Evolutionary conservation across 2,797 vertebrate genomes (phyloP).

Genomic region (Neopelma chrysocephalum): DNA sequence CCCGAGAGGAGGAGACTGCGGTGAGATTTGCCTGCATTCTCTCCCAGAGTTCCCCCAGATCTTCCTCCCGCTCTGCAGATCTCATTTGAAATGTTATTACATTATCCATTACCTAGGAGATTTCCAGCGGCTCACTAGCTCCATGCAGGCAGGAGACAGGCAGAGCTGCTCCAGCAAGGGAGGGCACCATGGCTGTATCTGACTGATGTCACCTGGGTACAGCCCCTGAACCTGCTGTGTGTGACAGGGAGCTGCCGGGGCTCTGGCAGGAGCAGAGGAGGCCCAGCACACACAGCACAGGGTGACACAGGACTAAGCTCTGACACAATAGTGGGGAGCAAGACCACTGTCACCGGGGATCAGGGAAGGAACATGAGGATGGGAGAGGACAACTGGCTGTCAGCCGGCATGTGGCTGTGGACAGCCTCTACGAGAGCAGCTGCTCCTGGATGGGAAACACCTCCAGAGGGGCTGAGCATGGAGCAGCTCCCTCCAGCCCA

Average conservation of each 20-base stretch:
- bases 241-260: background rate
- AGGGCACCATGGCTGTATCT: background rate
- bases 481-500: background rate
- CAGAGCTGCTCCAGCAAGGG: background rate
- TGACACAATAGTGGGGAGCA: background rate
- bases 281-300: background rate
- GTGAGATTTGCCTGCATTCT: slow-evolving; percentile 52
- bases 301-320: background rate
- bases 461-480: background rate
- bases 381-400: background rate
- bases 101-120: slow-evolving; percentile 63
- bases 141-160: slow-evolving; percentile 38
- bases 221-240: background rate
- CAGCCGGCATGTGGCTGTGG: background rate
- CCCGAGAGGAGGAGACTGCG: slow-evolving; percentile 19
- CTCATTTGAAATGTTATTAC: slow-evolving; percentile 59
- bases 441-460: background rate
- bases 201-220: background rate
- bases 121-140: slow-evolving; percentile 51
- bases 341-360: rapidly evolving
- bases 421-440: background rate
- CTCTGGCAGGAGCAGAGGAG: background rate
- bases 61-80: slow-evolving; percentile 52
- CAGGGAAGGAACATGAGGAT: rapidly evolving
- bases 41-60: slow-evolving; percentile 59